Conservation (phyloP, 2,113 vertebrate species). For the Okapia johnstoni region DNA sequence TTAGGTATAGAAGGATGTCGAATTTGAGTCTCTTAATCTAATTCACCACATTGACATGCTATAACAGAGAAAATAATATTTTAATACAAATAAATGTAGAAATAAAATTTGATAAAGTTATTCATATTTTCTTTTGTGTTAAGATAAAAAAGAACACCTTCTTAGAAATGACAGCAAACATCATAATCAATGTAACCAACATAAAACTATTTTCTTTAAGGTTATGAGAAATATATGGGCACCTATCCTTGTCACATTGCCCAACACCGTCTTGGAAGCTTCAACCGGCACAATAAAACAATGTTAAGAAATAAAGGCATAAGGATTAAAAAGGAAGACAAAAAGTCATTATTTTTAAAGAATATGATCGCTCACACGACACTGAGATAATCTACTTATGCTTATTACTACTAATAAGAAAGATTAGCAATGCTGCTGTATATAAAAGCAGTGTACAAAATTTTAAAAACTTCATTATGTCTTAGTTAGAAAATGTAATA, state of each 20-base stretch:
- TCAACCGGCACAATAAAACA: not conserved
- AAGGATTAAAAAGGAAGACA: not conserved
- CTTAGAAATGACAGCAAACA: not conserved
- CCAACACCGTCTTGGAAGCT: not conserved
- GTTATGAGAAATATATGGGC: not conserved
- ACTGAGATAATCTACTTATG: not conserved
- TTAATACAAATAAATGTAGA: not conserved
- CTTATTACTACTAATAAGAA: not conserved
- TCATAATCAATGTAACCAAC: not conserved
- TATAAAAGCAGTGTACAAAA: not conserved
- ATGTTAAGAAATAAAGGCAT: not conserved
- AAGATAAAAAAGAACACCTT: not conserved
- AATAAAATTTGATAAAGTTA: not conserved
- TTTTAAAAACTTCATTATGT: not conserved
- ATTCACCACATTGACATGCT: not conserved
- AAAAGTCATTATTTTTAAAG: not conserved
- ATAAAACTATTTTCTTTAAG: not conserved
- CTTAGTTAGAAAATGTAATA: not conserved
- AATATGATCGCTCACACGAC: not conserved
- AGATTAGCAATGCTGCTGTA: not conserved
- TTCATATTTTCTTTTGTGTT: not conserved
- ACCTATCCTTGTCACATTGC: not conserved
- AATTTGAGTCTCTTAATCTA: not conserved
- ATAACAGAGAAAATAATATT: not conserved
- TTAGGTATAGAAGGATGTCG: not conserved